Conservation (phyloP, 2,888 invertebrate species). For the Megamerina dolium region DNA sequence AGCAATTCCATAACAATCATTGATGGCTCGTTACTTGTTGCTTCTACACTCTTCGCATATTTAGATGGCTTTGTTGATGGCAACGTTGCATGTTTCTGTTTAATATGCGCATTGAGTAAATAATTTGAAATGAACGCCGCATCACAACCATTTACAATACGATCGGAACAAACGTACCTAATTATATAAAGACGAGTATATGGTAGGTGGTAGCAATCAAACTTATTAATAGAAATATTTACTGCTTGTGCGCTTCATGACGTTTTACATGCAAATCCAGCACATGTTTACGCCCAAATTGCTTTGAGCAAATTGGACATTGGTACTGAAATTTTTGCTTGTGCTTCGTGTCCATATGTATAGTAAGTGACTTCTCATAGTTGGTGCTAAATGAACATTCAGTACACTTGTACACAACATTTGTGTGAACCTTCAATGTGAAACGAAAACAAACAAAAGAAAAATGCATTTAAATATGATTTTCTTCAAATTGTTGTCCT, state of each 20-base stretch:
- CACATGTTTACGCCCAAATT: conserved; percentile 38
- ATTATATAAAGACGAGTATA: not conserved
- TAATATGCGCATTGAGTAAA: conserved; percentile 21
- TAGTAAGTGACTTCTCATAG: conserved; percentile 37
- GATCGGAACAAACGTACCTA: conserved; percentile 17
- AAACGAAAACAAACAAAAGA: too few species aligned
- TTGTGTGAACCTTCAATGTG: too few species aligned
- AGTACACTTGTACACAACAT: conserved; percentile 28
- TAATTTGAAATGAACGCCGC: conserved; percentile 15
- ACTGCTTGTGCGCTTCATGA: conserved; percentile 31
- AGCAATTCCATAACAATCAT: too few species aligned
- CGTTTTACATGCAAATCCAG: conserved; percentile 35
- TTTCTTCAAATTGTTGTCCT: too few species aligned
- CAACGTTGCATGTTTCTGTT: conserved; percentile 18
- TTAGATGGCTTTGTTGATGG: too few species aligned
- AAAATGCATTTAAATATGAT: too few species aligned
- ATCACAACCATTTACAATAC: conserved; percentile 16
- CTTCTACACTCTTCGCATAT: too few species aligned
- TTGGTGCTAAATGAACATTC: conserved; percentile 36
- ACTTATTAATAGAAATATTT: too few species aligned
- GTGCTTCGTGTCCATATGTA: conserved; percentile 39
- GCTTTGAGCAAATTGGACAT: conserved; percentile 34
- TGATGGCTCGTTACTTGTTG: too few species aligned
- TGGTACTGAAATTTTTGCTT: conserved; percentile 33
- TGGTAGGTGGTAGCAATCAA: too few species aligned